Evolutionary conservation across 2,113 vertebrate genomes (phyloP).

Genomic region (Mellivora capensis): DNA sequence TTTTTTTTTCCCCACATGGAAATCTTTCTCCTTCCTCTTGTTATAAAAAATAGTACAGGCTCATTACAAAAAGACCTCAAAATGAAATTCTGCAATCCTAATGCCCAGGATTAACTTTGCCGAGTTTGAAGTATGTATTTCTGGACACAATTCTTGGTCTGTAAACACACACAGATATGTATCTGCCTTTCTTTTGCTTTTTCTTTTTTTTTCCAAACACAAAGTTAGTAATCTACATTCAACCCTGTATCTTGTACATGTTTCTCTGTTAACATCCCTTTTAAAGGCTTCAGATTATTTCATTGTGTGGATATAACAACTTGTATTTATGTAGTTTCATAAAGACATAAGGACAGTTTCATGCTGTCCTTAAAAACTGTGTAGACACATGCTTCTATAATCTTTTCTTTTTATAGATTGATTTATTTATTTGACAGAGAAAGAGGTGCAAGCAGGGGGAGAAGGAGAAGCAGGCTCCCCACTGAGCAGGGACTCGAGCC

Average conservation of each 20-base stretch:
- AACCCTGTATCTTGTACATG: not conserved
- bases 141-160: not conserved
- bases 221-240: not conserved
- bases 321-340: not conserved
- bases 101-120: not conserved
- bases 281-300: constrained; percentile 3
- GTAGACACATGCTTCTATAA: not conserved
- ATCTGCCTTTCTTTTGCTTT: not conserved
- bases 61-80: not conserved
- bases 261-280: not conserved
- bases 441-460: too few species aligned
- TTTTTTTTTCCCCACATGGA: not conserved
- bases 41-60: not conserved
- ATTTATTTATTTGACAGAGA: too few species aligned
- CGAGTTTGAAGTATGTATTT: constrained; percentile 2
- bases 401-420: not conserved
- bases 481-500: too few species aligned
- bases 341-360: too few species aligned
- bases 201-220: not conserved
- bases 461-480: too few species aligned
- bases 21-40: not conserved
- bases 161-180: not conserved
- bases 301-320: not conserved
- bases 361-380: not conserved
- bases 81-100: not conserved